Conservation (phyloP, 2,113 vertebrate genomes). For the Podilymbus podiceps region DNA sequence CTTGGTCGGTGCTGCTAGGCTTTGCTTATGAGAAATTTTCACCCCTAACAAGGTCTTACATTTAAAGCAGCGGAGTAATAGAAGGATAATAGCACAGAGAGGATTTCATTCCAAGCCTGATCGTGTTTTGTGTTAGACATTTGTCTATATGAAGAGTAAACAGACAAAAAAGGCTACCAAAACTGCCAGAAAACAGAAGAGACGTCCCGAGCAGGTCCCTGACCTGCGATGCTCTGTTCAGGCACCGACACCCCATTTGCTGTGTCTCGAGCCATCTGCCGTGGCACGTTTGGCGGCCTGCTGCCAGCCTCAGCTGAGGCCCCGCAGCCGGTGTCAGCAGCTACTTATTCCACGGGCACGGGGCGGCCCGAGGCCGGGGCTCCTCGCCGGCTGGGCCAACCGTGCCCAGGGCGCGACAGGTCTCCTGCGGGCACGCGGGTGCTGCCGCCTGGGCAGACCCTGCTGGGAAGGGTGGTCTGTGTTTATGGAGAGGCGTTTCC, state of each 20-base stretch:
- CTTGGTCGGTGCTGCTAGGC: no score
- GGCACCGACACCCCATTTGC: rapidly evolving
- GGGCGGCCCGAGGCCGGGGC: rapidly evolving
- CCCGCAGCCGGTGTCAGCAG: rapidly evolving
- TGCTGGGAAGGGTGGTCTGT: rapidly evolving
- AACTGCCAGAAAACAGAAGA: not conserved
- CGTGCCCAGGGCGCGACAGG: no score
- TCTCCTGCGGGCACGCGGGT: rapidly evolving
- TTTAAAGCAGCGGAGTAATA: not conserved
- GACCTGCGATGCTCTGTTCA: rapidly evolving
- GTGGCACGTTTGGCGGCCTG: rapidly evolving
- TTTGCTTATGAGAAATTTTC: not conserved
- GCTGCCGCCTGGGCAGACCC: not conserved
- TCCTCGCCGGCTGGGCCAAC: rapidly evolving
- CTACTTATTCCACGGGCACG: rapidly evolving
- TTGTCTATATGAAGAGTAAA: not conserved
- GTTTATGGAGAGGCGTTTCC: rapidly evolving
- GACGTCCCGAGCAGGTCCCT: not conserved
- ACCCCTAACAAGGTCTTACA: not conserved
- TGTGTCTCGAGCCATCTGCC: not conserved
- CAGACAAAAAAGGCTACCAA: not conserved
- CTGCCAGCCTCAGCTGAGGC: not conserved
- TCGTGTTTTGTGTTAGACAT: rapidly evolving
- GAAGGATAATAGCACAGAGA: not conserved
- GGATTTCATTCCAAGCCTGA: not conserved